Evolutionary conservation across 2,797 vertebrate genomes (phyloP).

Genomic region (Crocodylus rhombifer): DNA sequence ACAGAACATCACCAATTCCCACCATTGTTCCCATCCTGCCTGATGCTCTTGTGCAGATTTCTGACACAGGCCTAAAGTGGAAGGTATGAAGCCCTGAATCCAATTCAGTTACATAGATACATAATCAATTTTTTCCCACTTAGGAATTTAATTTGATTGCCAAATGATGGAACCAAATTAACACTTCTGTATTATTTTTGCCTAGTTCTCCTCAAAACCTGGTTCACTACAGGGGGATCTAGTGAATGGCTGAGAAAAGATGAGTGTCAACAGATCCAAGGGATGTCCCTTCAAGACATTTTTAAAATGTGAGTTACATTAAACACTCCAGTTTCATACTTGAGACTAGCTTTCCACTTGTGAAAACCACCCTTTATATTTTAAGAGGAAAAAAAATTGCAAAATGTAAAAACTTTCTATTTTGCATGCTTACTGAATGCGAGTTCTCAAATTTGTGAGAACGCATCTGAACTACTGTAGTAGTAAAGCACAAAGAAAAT

Average conservation of each 20-base stretch:
- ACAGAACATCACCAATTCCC: background rate
- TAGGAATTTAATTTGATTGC: background rate
- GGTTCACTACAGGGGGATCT: background rate
- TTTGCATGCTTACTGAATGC: background rate
- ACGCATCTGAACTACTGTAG: background rate
- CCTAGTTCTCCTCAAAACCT: rapidly evolving
- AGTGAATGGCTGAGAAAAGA: background rate
- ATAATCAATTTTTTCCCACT: too few relatives aligned
- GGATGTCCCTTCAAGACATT: background rate
- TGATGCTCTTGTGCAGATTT: background rate
- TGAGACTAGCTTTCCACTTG: background rate
- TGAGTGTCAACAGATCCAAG: background rate
- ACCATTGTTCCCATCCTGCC: background rate
- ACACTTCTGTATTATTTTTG: background rate
- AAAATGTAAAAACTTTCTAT: rapidly evolving
- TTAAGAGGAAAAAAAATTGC: background rate
- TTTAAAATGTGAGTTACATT: background rate
- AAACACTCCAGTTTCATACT: background rate
- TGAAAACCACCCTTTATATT: background rate
- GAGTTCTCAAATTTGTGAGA: background rate
- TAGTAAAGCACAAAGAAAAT: background rate
- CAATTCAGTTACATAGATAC: background rate
- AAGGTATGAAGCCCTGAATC: background rate
- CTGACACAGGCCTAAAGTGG: background rate
- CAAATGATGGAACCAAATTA: background rate